Percentiles rank a stretch among this genome's conserved stretches.
Conservation (phyloP, 1,140 invertebrate species). For the Leptinotarsa texana region DNA sequence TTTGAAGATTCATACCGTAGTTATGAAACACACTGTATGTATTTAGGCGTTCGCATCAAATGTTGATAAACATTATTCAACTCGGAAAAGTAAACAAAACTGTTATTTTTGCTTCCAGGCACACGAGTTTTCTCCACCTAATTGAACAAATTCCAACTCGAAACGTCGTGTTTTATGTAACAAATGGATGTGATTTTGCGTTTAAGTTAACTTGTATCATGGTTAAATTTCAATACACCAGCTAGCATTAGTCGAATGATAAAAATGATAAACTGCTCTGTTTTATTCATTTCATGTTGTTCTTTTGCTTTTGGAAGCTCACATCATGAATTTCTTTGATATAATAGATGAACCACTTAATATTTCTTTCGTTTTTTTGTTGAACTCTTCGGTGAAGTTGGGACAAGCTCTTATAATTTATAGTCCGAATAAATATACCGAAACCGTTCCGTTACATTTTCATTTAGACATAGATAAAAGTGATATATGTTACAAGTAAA, state of each 20-base stretch:
- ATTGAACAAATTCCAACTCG: too few relatives aligned
- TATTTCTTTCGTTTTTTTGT: not conserved
- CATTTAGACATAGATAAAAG: not conserved
- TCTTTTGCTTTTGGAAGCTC: not conserved
- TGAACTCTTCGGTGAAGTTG: not conserved
- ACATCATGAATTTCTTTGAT: not conserved
- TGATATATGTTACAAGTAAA: too few relatives aligned
- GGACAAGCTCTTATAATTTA: not conserved
- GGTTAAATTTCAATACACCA: not conserved
- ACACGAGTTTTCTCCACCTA: too few relatives aligned
- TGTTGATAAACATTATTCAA: too few relatives aligned
- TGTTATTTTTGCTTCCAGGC: too few relatives aligned
- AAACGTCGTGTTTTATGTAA: not conserved
- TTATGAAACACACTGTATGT: too few relatives aligned
- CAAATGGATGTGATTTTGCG: not conserved
- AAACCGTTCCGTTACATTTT: not conserved
- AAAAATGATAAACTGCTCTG: conserved; percentile 1
- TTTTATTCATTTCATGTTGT: not conserved
- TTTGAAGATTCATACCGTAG: too few relatives aligned
- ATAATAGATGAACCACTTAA: not conserved
- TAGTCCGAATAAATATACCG: not conserved
- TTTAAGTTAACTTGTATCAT: not conserved
- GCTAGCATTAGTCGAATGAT: not conserved
- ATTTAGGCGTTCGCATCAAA: too few relatives aligned
- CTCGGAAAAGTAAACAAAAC: too few relatives aligned